phyloP scores from a whole-genome alignment of 2,113 vertebrate genomes.

The Promerops cafer region DNA sequence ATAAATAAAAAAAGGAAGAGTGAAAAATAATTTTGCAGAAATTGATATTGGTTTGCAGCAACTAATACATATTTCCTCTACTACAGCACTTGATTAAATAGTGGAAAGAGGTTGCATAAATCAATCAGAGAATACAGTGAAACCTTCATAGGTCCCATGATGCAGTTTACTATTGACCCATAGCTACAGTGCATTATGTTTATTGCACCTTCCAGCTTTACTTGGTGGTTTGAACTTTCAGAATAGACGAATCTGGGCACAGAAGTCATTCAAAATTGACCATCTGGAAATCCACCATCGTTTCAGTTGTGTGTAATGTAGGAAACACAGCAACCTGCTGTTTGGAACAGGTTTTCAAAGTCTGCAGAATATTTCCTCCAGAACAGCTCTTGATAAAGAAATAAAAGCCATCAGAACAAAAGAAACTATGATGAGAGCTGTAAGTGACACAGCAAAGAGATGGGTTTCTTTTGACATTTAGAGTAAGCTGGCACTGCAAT shows the following conservation, averaged over 20 bases:
- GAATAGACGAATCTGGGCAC: not conserved
- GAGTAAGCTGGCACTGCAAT: not conserved
- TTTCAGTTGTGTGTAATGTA: not conserved
- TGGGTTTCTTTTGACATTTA: not conserved
- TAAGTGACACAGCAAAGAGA: not conserved
- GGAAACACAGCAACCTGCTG: not conserved
- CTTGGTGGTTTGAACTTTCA: not conserved
- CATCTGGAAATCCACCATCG: not conserved
- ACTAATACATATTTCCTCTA: not conserved
- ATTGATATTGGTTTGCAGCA: not conserved
- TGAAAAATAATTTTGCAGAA: not conserved
- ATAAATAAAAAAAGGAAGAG: not conserved
- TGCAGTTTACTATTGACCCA: not conserved
- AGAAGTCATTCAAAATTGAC: not conserved
- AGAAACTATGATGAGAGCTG: not conserved
- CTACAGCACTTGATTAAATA: not conserved
- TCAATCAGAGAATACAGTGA: not conserved
- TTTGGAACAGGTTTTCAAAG: not conserved
- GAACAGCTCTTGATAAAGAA: not conserved
- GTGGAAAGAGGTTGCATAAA: not conserved
- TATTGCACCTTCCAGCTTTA: not conserved
- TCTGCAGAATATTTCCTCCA: not conserved
- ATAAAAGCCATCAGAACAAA: not conserved
- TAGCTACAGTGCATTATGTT: not conserved
- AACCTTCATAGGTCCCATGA: accelerated